Base-by-base conservation (phyloP, 2,888 invertebrate genomes). In the Biston stratarius region DNA sequence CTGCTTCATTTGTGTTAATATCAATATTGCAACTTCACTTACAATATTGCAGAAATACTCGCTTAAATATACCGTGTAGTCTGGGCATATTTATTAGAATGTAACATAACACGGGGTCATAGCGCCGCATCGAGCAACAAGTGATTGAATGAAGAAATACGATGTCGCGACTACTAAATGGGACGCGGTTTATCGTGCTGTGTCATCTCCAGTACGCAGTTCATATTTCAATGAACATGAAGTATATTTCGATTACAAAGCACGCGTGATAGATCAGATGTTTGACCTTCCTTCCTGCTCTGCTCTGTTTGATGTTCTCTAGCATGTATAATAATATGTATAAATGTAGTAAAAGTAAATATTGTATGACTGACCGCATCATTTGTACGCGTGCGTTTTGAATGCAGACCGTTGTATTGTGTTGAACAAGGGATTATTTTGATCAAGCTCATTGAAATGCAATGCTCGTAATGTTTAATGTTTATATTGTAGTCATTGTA, bases 401-500 rank as follows among this genome's bases (percentile, higher is more conserved):
- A 74, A 76, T 74, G 75, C 80, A 77, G 74, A 82, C 80, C 77
- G 78, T 74, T 78, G 77, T 80, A 77, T 82, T 82, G 79, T 80
- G 79, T 84, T 86, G 91, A 92, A 92, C 90, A 90, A 91, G 87
- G 86, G 85, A 87, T 88, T 88, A 85, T 82, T 88, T 89, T 89
- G 90, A 91, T 91, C 88, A 91, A 91, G 90, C 89, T 92, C 89
- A 92, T 84, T 81, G 81, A 82, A 87, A 88, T 88, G 87, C 91
- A 92, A 94, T 92, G 92, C 92, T 93, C 92, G 88, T 89, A 87
- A 86, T 87, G 86, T 52, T 58, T 70, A 89, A 86, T 89, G 84
- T 91, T 87, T 87, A 86, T 87, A 85, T 80, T 77, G 87, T 92
- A 94, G 93, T 93, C 89, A 92, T 87, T 94, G 94, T 94, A 94